These are phyloP conservation scores for Thera britannica DNA, from an alignment of 2,888 invertebrate genomes.

Conservation along the genomic window DNA sequence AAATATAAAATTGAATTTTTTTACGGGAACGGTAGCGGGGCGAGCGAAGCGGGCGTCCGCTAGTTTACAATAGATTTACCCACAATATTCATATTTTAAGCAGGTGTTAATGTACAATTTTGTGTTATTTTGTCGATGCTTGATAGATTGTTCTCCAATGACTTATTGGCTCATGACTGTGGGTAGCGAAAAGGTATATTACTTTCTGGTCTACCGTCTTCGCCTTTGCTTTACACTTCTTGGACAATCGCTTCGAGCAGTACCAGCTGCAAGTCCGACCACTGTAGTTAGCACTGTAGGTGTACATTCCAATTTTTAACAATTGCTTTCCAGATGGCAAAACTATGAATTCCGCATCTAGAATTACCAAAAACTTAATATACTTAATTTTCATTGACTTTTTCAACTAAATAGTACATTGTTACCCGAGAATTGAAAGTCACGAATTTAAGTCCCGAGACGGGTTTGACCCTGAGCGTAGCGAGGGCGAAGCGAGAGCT, in stretches of 20 bases:
- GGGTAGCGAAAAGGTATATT: slow-evolving; percentile 40
- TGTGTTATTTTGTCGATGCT: neutral
- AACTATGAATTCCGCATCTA: slow-evolving; percentile 43
- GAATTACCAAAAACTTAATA: slow-evolving; percentile 1
- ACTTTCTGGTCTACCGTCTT: slow-evolving; percentile 52
- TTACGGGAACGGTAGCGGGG: too few species aligned
- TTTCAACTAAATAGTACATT: too few species aligned
- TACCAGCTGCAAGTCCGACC: slow-evolving; percentile 20
- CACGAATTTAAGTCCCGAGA: too few species aligned
- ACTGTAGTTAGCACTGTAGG: slow-evolving; percentile 11
- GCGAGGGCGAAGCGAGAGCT: too few species aligned
- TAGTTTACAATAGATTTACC: neutral
- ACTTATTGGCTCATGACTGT: slow-evolving; percentile 42
- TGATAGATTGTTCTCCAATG: neutral
- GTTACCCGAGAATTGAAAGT: too few species aligned
- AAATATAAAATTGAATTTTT: too few species aligned
- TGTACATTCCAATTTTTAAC: slow-evolving; percentile 34
- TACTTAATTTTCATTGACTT: too few species aligned
- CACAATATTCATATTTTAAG: too few species aligned
- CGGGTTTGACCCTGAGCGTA: too few species aligned
- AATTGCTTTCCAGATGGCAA: slow-evolving; percentile 51
- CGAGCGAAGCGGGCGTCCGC: too few species aligned
- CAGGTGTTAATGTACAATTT: neutral
- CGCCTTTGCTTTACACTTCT: slow-evolving; percentile 57
- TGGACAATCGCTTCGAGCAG: slow-evolving; percentile 41